A percentile compares a stretch with the other conserved stretches of the same genome.
These are phyloP conservation scores for Samia ricini DNA, from an alignment of 1,140 invertebrate genomes.

Conservation along the genomic window DNA sequence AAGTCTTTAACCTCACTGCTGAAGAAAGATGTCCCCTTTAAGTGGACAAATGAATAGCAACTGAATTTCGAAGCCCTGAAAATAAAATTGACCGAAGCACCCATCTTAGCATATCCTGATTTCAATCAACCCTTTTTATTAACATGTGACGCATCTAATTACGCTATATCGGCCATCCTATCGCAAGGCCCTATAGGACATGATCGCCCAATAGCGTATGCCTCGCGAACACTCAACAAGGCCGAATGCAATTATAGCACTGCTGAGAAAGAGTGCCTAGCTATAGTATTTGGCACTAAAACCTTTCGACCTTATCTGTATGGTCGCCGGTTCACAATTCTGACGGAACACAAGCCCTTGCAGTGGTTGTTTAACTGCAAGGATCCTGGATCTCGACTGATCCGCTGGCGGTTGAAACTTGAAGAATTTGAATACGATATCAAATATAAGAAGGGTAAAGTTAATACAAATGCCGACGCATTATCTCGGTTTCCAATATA, in stretches of 20 bases:
- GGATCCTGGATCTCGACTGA: slow-evolving; percentile 41
- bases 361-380: slow-evolving; percentile 68
- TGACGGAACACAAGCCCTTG: slow-evolving; percentile 75
- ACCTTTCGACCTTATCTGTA: slow-evolving; percentile 74
- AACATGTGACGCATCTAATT: slow-evolving; percentile 52
- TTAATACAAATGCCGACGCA: slow-evolving; percentile 43
- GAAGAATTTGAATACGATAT: slow-evolving; percentile 54
- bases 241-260: slow-evolving; percentile 23
- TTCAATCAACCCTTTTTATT: slow-evolving; percentile 47
- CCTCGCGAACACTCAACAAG: slow-evolving; percentile 36
- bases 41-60: slow-evolving; percentile 34
- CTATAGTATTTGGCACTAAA: slow-evolving; percentile 59
- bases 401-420: slow-evolving; percentile 44
- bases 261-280: slow-evolving; percentile 31
- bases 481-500: slow-evolving; percentile 28
- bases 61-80: slow-evolving; percentile 39
- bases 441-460: slow-evolving; percentile 32
- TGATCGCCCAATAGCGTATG: slow-evolving; percentile 41
- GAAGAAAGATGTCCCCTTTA: slow-evolving; percentile 37
- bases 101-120: slow-evolving; percentile 48
- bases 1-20: slow-evolving; percentile 39
- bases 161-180: slow-evolving; percentile 43
- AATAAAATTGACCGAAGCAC: slow-evolving; percentile 38
- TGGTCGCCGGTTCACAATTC: slow-evolving; percentile 64
- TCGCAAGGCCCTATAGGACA: slow-evolving; percentile 37